Conservation (phyloP, 2,888 invertebrate genomes). For the Drosophila robusta region DNA sequence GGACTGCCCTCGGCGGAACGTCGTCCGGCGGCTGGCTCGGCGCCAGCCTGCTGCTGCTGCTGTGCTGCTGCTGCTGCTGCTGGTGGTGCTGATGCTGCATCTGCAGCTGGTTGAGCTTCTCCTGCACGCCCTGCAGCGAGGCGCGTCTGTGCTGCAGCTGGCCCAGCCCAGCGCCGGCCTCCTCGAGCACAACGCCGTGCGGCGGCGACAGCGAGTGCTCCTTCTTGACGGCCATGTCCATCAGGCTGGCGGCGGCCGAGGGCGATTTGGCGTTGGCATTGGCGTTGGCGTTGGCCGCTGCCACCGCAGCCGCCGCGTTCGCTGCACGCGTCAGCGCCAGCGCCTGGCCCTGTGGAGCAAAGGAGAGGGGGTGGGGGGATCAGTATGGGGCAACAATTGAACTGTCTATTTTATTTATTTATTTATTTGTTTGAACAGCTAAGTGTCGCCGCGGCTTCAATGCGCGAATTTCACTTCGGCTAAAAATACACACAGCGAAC, state of each 20-base stretch:
- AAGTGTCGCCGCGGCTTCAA: constrained; percentile 59
- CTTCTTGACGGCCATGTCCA: constrained; percentile 83
- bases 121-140: constrained; percentile 83
- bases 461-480: constrained; percentile 61
- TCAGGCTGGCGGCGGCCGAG: constrained; percentile 80
- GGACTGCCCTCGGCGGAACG: constrained; percentile 70
- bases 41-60: constrained; percentile 54
- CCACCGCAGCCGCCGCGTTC: constrained; percentile 78
- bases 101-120: constrained; percentile 81
- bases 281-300: constrained; percentile 80
- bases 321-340: constrained; percentile 87
- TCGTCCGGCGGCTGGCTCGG: constrained; percentile 49
- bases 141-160: constrained; percentile 71
- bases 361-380: too few relatives aligned
- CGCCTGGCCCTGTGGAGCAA: constrained; percentile 87
- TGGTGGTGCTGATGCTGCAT: constrained; percentile 80
- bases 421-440: constrained; percentile 68
- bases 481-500: constrained; percentile 65
- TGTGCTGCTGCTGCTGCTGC: constrained; percentile 77
- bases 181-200: constrained; percentile 54
- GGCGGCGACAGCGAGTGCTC: constrained; percentile 84
- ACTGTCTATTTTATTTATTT: constrained; percentile 58
- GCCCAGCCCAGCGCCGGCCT: constrained; percentile 42
- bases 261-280: constrained; percentile 86
- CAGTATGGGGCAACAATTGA: background rate